These are phyloP conservation scores for Chironomus striatipennis DNA, from an alignment of 1,140 invertebrate species.

Conservation along the genomic window DNA sequence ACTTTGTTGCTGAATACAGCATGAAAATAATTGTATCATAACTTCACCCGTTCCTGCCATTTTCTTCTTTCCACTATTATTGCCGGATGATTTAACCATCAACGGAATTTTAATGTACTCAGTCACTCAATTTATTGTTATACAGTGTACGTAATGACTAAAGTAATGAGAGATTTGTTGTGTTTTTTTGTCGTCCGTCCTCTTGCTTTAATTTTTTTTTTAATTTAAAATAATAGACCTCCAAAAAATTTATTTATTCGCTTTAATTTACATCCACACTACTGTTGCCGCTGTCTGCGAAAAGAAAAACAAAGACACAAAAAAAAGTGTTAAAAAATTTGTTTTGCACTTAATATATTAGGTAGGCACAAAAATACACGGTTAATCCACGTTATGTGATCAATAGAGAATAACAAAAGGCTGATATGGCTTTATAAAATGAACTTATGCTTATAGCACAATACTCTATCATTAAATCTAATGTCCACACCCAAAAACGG, in stretches of 20 bases:
- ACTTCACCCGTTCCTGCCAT: constrained; percentile 66
- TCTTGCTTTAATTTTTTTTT: too few species aligned
- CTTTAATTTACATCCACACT: not conserved
- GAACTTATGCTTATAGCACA: too few species aligned
- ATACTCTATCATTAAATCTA: too few species aligned
- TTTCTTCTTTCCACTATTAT: constrained; percentile 32
- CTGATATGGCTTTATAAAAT: too few species aligned
- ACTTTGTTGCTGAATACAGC: constrained; percentile 65
- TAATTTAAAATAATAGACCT: not conserved
- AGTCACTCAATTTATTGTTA: not conserved
- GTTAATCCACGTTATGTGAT: too few species aligned
- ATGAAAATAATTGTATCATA: constrained; percentile 78
- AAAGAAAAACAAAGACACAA: not conserved
- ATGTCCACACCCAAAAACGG: too few species aligned
- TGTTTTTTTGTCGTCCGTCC: not conserved
- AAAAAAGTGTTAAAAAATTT: too few species aligned
- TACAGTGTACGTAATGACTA: not conserved
- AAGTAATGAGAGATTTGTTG: not conserved
- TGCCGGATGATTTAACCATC: not conserved
- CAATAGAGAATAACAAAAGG: too few species aligned
- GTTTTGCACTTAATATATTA: too few species aligned
- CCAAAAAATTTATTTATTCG: not conserved
- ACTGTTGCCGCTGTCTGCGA: not conserved
- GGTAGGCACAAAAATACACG: too few species aligned
- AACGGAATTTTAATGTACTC: constrained; percentile 9